Evolutionary conservation across 2,888 invertebrate genomes (phyloP).

Genomic region (Eremobia ochroleuca): DNA sequence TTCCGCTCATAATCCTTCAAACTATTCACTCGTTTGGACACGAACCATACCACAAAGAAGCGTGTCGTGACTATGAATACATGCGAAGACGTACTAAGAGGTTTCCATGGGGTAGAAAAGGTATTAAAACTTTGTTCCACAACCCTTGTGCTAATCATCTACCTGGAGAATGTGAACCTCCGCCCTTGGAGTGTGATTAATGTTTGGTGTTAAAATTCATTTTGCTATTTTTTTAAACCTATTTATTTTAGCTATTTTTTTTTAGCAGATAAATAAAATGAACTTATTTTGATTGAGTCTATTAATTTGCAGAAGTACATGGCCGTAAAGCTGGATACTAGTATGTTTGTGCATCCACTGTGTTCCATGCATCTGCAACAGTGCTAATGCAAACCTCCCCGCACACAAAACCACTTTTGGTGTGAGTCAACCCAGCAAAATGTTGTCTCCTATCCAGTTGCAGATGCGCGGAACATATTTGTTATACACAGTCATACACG

Average conservation of each 20-base stretch:
- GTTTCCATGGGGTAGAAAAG: constrained; percentile 98
- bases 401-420: neutral
- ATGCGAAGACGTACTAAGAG: constrained; percentile 94
- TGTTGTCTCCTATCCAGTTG: neutral
- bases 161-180: constrained; percentile 83
- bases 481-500: neutral
- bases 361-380: neutral
- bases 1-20: constrained; percentile 82
- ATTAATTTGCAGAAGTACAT: constrained; percentile 1
- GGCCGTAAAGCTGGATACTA: too few species aligned
- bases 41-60: constrained; percentile 69
- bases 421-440: neutral
- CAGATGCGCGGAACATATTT: neutral
- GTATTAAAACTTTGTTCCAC: constrained; percentile 94
- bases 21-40: constrained; percentile 69
- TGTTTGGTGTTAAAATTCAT: neutral
- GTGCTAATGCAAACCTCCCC: neutral
- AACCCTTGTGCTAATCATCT: constrained; percentile 93
- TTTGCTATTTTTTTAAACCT: neutral
- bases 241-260: neutral
- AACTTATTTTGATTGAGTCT: neutral
- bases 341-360: neutral
- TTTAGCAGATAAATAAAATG: neutral
- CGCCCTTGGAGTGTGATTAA: constrained; percentile 81
- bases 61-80: constrained; percentile 93